These are phyloP conservation scores for Microchrysa polita DNA, from an alignment of 2,888 invertebrate genomes.

Conservation along the genomic window DNA sequence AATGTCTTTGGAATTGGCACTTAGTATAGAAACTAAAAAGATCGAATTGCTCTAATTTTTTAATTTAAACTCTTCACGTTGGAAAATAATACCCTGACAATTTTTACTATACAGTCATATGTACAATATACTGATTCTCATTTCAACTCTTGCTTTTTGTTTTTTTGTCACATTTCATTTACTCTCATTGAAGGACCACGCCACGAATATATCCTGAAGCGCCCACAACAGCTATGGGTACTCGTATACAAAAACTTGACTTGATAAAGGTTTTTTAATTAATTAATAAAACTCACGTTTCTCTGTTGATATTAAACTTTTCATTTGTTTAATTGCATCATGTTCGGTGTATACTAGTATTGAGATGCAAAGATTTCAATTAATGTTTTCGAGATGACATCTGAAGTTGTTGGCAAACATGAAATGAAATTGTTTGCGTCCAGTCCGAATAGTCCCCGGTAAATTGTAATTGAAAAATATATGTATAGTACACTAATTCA, in stretches of 20 bases:
- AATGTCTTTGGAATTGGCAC: too few relatives aligned
- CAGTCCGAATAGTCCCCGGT: background rate
- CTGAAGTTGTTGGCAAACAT: slow-evolving; percentile 44
- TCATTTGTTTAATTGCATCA: slow-evolving; percentile 43
- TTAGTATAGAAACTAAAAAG: too few relatives aligned
- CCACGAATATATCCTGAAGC: slow-evolving; percentile 6
- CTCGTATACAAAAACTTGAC: slow-evolving; percentile 9
- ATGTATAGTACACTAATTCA: background rate
- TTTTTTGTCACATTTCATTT: background rate
- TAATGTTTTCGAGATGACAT: slow-evolving; percentile 42
- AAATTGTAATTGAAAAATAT: slow-evolving; percentile 18
- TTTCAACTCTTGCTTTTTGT: too few relatives aligned
- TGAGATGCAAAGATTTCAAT: slow-evolving; percentile 40
- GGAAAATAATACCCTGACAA: too few relatives aligned
- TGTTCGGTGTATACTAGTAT: slow-evolving; percentile 35
- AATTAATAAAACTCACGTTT: slow-evolving; percentile 37
- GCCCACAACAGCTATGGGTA: background rate
- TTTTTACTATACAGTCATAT: too few relatives aligned
- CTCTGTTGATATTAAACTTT: slow-evolving; percentile 41
- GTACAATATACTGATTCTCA: too few relatives aligned
- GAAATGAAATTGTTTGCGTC: slow-evolving; percentile 31
- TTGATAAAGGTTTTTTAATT: slow-evolving; percentile 36
- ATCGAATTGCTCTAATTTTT: too few relatives aligned
- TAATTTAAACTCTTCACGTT: too few relatives aligned
- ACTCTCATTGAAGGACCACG: too few relatives aligned